Percentiles rank a stretch among this genome's conserved stretches.
Evolutionary conservation across 1,140 invertebrate genomes (phyloP).

Genomic region (Helicoverpa zea): DNA sequence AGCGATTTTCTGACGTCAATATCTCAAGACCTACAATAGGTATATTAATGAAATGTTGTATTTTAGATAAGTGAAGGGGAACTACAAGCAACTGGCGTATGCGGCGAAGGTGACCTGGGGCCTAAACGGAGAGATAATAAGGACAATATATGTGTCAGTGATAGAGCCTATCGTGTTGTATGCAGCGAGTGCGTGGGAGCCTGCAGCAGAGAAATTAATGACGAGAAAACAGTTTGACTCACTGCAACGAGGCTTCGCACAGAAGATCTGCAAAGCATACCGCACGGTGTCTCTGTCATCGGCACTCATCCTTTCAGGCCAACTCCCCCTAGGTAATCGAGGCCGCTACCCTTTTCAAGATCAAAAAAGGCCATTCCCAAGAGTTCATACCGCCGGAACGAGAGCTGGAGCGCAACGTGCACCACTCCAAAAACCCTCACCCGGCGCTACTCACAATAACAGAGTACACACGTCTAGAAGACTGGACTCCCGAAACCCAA

Average conservation of each 20-base stretch:
- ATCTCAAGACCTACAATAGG: too few species aligned
- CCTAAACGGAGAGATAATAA: conserved; percentile 51
- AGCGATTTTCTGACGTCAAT: too few species aligned
- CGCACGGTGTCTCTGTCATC: conserved; percentile 51
- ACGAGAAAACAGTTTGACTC: conserved; percentile 33
- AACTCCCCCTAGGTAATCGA: conserved; percentile 55
- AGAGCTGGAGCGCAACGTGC: background rate
- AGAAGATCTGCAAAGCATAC: conserved; percentile 53
- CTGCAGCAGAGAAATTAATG: conserved; percentile 23
- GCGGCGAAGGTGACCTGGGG: conserved; percentile 53
- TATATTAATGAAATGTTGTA: too few species aligned
- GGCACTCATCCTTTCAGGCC: conserved; percentile 44
- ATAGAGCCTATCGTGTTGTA: conserved; percentile 56
- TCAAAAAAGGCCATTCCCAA: conserved; percentile 44
- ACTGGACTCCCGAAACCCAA: conserved; percentile 25
- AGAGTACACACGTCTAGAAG: conserved; percentile 42
- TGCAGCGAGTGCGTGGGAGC: conserved; percentile 51
- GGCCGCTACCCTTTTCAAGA: conserved; percentile 45
- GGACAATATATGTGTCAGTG: conserved; percentile 54
- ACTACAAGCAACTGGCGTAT: conserved; percentile 48
- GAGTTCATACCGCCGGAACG: conserved; percentile 42
- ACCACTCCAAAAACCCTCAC: conserved; percentile 32
- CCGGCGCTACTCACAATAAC: conserved; percentile 1
- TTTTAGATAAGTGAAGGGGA: background rate
- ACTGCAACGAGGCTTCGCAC: conserved; percentile 51